Evolutionary conservation across 2,113 vertebrate genomes (phyloP), one percentile per base, ranked within the genome.

Genomic region (Steatornis caripensis): DNA sequence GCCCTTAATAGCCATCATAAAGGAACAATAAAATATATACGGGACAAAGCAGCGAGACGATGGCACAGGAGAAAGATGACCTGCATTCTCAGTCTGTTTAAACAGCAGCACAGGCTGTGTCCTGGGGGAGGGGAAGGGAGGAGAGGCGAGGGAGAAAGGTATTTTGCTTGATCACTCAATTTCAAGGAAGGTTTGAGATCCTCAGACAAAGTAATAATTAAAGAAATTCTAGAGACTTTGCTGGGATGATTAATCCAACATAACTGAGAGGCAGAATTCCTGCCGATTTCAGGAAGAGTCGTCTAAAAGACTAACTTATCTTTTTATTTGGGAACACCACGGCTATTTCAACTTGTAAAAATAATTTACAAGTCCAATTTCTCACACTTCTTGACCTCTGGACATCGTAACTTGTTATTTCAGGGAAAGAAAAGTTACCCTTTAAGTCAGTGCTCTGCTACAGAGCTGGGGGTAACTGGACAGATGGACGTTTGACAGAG

Each of bases 1-100:
- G 79, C 90, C 86, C 57, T 93, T 97, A 95, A 91, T 30, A 96
- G 95, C 75, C 69, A 84, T 60, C 85, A 91, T 92, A 92, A 96
- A 97, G 80, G 74, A 96, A 92, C 64, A 92, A 91, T 95, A 95
- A 96, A 91, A 72, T 53, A 80, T 49, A 77, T 69, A 90, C 24
- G 90, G 92, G 91, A 97, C 85, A 95, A 96, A 93, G 65, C 79
- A 65, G 58, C 39, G 92, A 87, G 91, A 95, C 86, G 94, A 85
- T 90, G 86, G 92, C 90, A 97, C 37, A 18, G 84, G 64, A 91
- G 76, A 79, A 97, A 60, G 94, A 90, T 84, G 92, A 91, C 79
- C 89, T 94, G 95, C 90, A 82, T 81, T 90, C 66, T 66, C 51
- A 68, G 41, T 87, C 85, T 93, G 87, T 75, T 72, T 86, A 74